Evolutionary conservation across 2,113 vertebrate species (phyloP).

Genomic region (Pangasianodon hypophthalmus): DNA sequence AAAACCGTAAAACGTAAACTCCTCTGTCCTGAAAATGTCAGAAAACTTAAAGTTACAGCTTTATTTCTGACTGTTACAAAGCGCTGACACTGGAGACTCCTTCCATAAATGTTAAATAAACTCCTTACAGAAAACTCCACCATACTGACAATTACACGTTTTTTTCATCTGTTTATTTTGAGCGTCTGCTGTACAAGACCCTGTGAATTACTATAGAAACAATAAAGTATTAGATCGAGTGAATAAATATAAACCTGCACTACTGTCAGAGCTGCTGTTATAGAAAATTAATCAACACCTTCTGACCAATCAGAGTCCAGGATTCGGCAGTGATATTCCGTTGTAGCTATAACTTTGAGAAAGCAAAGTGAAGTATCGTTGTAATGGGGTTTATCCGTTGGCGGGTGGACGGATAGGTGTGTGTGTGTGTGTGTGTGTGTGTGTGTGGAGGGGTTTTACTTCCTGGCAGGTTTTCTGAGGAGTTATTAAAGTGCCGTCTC

Average conservation of each 20-base stretch:
- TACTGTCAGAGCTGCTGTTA: background rate
- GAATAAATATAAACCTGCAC: background rate
- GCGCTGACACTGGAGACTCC: background rate
- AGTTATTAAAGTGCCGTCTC: constrained; percentile 74
- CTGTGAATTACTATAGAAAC: background rate
- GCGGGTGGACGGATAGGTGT: background rate
- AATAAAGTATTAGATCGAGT: background rate
- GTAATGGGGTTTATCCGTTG: background rate
- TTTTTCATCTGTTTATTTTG: too few relatives aligned
- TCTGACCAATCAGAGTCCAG: background rate
- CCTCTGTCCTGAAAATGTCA: too few relatives aligned
- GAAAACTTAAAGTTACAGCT: too few relatives aligned
- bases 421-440: constrained; percentile 58
- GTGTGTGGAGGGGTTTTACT: constrained; percentile 60
- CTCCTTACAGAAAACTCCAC: background rate
- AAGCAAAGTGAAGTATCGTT: background rate
- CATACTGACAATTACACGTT: too few relatives aligned
- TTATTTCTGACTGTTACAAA: background rate
- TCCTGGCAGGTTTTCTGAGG: constrained; percentile 76
- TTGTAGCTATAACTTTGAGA: background rate
- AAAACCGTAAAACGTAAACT: too few relatives aligned
- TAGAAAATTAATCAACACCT: background rate
- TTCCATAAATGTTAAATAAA: background rate
- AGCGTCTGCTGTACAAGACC: too few relatives aligned
- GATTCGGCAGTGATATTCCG: background rate